phyloP scores from a whole-genome alignment of 2,888 invertebrate species.

The Ypsolopha sequella region DNA sequence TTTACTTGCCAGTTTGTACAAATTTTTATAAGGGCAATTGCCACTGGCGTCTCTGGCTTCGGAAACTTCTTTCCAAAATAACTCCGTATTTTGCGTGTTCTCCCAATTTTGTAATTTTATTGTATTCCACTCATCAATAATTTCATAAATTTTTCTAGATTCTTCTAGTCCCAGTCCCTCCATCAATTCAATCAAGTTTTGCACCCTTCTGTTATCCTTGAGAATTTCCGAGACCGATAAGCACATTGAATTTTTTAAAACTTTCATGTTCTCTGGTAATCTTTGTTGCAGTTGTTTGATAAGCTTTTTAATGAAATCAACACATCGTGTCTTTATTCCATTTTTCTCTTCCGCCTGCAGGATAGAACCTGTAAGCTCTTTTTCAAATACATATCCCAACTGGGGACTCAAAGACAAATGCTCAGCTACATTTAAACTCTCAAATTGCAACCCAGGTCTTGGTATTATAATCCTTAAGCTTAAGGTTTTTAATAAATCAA shows the following conservation, averaged over 20 bases:
- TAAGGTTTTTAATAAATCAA: not conserved
- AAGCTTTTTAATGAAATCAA: constrained; percentile 11
- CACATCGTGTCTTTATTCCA: constrained; percentile 9
- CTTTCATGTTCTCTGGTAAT: constrained; percentile 11
- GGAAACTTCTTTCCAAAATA: not conserved
- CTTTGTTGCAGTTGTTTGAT: constrained; percentile 9
- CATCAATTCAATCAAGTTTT: not conserved
- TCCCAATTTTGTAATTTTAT: not conserved
- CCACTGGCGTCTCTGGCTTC: not conserved
- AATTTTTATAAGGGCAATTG: not conserved
- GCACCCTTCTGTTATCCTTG: no score
- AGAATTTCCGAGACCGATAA: constrained; percentile 10
- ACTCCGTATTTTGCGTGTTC: not conserved
- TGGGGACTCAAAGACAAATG: constrained; percentile 11
- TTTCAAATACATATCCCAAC: constrained; percentile 12
- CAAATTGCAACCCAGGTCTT: constrained; percentile 4
- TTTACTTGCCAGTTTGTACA: not conserved
- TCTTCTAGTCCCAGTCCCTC: not conserved
- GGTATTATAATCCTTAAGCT: not conserved
- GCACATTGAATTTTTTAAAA: constrained; percentile 8
- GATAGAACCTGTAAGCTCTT: constrained; percentile 9
- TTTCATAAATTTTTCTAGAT: not conserved
- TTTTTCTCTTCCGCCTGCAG: constrained; percentile 8
- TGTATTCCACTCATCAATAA: not conserved
- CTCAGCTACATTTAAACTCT: constrained; percentile 11